Evolutionary conservation across 1,140 invertebrate genomes (phyloP), one percentile per base, ranked within the genome.

Genomic region (Helicoverpa zea): DNA sequence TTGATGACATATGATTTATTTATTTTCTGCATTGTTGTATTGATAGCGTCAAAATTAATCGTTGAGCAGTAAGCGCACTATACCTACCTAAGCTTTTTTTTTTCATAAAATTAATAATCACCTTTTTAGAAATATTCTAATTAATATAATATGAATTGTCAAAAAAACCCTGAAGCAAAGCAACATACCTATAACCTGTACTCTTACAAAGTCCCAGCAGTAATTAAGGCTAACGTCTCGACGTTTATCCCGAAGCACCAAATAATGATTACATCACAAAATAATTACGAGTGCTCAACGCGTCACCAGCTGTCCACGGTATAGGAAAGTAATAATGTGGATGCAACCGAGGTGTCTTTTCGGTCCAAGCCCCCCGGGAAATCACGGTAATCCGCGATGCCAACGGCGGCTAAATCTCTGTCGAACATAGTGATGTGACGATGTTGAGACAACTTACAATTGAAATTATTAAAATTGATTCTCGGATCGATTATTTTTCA

Each of bases 361-460:
- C 86, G 87, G 91, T 94, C 90, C 89, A 88, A 89, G 85, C 88
- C 92, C 91, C 91, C 82, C 89, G 91, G 92, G 92, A 94, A 94
- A 94, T 94, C 92, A 92, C 91, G 86, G 92, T 94, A 94, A 94
- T 91, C 92, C 89, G 87, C 83, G 85, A 83, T 87, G 90, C 87
- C 90, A 88, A 89, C 91, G 86, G 61, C 85, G 81, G 83, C 87
- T 91, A 92, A 91, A 91, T 91, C 90, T 92, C 90, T 90, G 85
- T 90, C 87, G 84, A 87, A 86, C 81, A 63, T 80, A 86, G 83
- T 79, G 87, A 70, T 78, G 88, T 4, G 77, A 52, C 52, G 61
- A 14, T 72, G 12, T 35, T 52, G 49, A 30, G 16, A 63, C n/a
- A 51, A 16, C n/a, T 72, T 54, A 16, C 58, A 76, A 76, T 76